Evolutionary conservation across 2,113 vertebrate genomes (phyloP), one percentile per base, ranked within the genome.

Genomic region (Spheniscus mendiculus): DNA sequence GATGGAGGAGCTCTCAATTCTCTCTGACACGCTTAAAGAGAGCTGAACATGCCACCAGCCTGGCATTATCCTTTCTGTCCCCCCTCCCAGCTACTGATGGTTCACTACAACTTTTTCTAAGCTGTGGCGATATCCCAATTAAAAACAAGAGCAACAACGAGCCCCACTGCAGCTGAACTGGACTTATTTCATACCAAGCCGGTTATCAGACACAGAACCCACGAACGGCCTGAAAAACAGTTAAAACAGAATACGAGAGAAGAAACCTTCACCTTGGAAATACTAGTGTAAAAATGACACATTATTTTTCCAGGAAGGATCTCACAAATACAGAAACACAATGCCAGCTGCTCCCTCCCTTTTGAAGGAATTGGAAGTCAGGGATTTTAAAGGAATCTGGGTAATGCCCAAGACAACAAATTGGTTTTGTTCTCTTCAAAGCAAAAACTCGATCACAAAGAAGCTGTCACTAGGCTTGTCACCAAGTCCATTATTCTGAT

Each of bases 231-330:
- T 15, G 22, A 38, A 36, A 87, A 89, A 2, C 34, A 49, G 27
- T 17, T 27, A 67, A 72, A 89, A 49, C 15, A n/a, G 36, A 76
- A 84, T 32, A 87, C 82, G 45, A 38, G 8, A 70, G 12, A 29
- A 79, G 70, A 59, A 93, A 50, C 49, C 38, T 44, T 78, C 49
- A 87, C 79, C 78, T 83, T 42, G 95, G 83, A 97, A 95, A 84
- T 85, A 95, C 71, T 27, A 82, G 78, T 59, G 87, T 87, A 91
- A 97, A 96, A 96, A 93, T 52, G 62, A 83, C 10, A 56, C 2
- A 0, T 66, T 34, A 0, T 58, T 82, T 65, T 83, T 36, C 30
- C 26, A 70, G 40, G 32, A 22, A 42, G 45, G 32, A 73, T 70
- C 44, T 79, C 55, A 23, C 49, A 40, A 71, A 55, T 5, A 20